Conservation (phyloP, 2,797 vertebrate genomes). For the Lindbergichthys nudifrons region DNA sequence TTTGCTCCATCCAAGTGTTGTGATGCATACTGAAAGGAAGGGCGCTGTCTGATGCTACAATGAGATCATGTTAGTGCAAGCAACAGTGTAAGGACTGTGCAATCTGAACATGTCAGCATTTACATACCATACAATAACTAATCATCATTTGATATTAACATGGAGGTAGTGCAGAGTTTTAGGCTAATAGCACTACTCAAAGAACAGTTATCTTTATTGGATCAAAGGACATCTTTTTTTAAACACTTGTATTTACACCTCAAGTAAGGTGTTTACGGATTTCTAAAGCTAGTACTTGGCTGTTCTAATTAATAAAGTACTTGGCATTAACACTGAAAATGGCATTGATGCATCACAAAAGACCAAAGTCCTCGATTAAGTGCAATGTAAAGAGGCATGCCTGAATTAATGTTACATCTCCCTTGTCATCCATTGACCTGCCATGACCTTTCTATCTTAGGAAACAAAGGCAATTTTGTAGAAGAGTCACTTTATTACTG, state of each 20-base stretch:
- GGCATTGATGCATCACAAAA: neutral
- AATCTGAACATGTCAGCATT: neutral
- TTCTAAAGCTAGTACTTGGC: neutral
- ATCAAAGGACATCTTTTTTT: too few relatives aligned
- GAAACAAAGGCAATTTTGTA: neutral
- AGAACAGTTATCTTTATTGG: neutral
- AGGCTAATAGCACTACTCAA: neutral
- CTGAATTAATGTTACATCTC: neutral
- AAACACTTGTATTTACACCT: neutral
- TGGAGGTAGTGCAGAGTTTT: neutral
- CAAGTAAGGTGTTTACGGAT: neutral
- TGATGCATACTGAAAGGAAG: conserved; percentile 15
- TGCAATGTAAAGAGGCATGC: neutral
- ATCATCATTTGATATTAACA: neutral
- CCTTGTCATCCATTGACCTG: neutral
- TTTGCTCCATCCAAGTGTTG: conserved; percentile 16
- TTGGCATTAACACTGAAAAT: neutral
- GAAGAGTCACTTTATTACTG: neutral
- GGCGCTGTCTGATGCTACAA: neutral
- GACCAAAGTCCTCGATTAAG: neutral
- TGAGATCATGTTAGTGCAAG: neutral
- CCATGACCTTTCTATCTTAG: neutral
- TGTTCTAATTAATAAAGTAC: neutral
- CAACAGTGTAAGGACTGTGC: neutral
- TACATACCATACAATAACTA: neutral